A percentile compares a stretch with the other conserved stretches of the same genome.
Conservation (phyloP, 2,888 invertebrate genomes). For the Trichogramma dendrolimi region DNA sequence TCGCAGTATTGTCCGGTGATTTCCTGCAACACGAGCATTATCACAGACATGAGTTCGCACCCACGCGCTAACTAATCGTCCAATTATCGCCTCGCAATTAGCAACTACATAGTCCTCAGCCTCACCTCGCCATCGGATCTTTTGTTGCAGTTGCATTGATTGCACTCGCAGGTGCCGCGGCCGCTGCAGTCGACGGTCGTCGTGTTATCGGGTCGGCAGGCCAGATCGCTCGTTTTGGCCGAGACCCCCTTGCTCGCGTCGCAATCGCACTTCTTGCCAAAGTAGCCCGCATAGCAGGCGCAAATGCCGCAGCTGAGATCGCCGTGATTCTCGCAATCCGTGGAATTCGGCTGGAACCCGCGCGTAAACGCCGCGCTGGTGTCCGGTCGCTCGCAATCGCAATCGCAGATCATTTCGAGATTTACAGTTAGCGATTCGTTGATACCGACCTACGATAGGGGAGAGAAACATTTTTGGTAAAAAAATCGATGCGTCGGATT, state of each 20-base stretch:
- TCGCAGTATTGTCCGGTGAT: conserved; percentile 64
- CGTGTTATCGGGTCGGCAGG: conserved; percentile 68
- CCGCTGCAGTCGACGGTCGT: conserved; percentile 68
- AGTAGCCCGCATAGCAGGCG: conserved; percentile 73
- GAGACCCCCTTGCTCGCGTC: conserved; percentile 32
- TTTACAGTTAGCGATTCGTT: conserved; percentile 84
- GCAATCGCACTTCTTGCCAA: conserved; percentile 89
- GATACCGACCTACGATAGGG: conserved; percentile 63
- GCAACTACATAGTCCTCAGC: background rate
- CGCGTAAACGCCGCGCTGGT: conserved; percentile 46
- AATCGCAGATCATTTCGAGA: conserved; percentile 90
- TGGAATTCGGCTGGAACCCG: conserved; percentile 57
- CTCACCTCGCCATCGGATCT: conserved; percentile 35
- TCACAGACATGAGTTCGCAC: too few species aligned
- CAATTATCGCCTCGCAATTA: too few species aligned
- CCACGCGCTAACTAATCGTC: too few species aligned
- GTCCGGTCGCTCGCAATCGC: conserved; percentile 77
- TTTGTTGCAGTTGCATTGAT: conserved; percentile 73
- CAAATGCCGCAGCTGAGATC: conserved; percentile 89
- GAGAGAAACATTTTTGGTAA: background rate
- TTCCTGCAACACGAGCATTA: conserved; percentile 31
- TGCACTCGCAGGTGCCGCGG: conserved; percentile 77
- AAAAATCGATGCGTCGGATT: background rate
- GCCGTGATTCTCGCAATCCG: conserved; percentile 70
- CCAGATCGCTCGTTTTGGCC: conserved; percentile 44